phyloP scores from a whole-genome alignment of 2,797 vertebrate genomes.

The Enteromius afrohamiltoni region DNA sequence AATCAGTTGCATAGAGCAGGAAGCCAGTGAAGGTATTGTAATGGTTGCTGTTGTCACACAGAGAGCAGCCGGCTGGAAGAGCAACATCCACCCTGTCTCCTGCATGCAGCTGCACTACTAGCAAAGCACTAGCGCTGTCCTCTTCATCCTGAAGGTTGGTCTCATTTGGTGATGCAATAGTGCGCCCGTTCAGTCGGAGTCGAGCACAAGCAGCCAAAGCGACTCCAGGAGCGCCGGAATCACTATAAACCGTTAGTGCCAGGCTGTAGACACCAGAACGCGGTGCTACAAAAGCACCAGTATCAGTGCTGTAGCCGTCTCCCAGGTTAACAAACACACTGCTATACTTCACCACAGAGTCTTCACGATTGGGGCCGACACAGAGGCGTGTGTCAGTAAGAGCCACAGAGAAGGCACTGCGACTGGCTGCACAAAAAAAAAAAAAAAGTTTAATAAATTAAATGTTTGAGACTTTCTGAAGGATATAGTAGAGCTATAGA shows the following conservation, averaged over 20 bases:
- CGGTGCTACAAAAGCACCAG: conserved; percentile 67
- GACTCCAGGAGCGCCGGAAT: conserved; percentile 59
- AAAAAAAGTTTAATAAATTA: neutral
- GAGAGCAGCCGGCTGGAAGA: conserved; percentile 59
- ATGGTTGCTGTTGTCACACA: conserved; percentile 72
- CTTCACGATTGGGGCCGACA: conserved; percentile 43
- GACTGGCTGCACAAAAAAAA: conserved; percentile 63
- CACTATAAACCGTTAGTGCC: conserved; percentile 69
- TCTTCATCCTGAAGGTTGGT: conserved; percentile 65
- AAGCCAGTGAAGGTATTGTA: conserved; percentile 78
- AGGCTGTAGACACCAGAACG: conserved; percentile 74
- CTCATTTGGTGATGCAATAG: conserved; percentile 52
- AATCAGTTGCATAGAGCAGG: conserved; percentile 72
- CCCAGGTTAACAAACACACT: conserved; percentile 72
- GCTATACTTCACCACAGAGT: conserved; percentile 57
- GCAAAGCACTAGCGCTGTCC: conserved; percentile 67
- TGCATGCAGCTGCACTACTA: conserved; percentile 62
- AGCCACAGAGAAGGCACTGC: conserved; percentile 76
- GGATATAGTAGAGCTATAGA: neutral
- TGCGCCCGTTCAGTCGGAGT: conserved; percentile 64
- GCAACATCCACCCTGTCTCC: conserved; percentile 65
- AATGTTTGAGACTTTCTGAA: neutral
- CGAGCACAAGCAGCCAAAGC: conserved; percentile 57
- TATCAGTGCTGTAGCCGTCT: conserved; percentile 55
- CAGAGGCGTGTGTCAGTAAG: conserved; percentile 51